Base-by-base conservation (phyloP, 1,140 invertebrate species). In the Diploscapter pachys region DNA sequence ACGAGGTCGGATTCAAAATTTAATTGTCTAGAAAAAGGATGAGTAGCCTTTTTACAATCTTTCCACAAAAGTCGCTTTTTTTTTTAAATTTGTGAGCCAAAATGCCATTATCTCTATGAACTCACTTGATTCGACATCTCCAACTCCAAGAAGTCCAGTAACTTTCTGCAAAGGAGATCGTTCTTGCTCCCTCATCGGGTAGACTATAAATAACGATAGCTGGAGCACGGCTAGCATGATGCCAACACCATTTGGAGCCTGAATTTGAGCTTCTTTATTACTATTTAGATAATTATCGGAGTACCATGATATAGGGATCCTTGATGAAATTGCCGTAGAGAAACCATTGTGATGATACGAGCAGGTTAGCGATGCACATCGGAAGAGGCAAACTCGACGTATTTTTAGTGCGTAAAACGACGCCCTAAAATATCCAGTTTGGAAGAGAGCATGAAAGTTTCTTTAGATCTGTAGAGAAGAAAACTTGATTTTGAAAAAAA, bases 291-390 rank as follows among this genome's bases (percentile, higher is more conserved):
- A 52, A 61, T 2, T 9, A 31, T 57, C 4, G 9, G 71, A 78
- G 78, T 66, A 83, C 81, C 62, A 84, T 84, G 48, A 84, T 84
- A 66, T 84, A 84, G 59, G 78, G 77, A 63, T 84, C 83, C 4
- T 61, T 31, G 48, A 84, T 80, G 6, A 82, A 63, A 57, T 82
- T 73, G 56, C 83, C 83, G 66, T 84, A 84, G 50, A 85, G 66
- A 72, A 77, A 85, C 83, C 83, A 84, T 71, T 84, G 83, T 52
- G 78, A 72, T 48, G 83, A 85, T 50, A 84, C 83, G 4, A 84
- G 68, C n/a, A 84, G 74, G 64, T 85, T 84, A 63, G 82, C 84
- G 31, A 79, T 73, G 63, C 83, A 84, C 56, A 84, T 79, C n/a
- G 83, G 83, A 5, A 84, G 72, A 8, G 83, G 84, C 5, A 84